Percentiles rank a stretch among this genome's conserved stretches.
These are phyloP conservation scores for Zophobas atratus DNA, from an alignment of 1,140 invertebrate species.

Conservation along the genomic window DNA sequence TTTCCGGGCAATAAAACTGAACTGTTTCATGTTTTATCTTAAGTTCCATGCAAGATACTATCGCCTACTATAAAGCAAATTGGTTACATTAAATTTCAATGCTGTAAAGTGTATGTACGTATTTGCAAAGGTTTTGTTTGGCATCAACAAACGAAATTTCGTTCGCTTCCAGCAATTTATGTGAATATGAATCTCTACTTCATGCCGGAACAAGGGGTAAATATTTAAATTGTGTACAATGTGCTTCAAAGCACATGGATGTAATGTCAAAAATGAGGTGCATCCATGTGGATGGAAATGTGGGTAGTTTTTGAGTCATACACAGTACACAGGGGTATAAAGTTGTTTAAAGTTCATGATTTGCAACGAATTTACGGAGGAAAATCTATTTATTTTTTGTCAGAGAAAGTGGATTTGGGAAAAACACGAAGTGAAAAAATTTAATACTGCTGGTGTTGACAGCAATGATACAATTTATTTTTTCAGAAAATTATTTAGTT, in stretches of 20 bases:
- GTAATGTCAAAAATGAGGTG: background rate
- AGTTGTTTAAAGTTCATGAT: no score
- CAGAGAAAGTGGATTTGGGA: no score
- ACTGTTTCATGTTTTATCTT: conserved; percentile 17
- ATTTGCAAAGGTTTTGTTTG: conserved; percentile 32
- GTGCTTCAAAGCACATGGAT: conserved; percentile 8
- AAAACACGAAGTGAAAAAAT: no score
- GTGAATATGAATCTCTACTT: conserved; percentile 25
- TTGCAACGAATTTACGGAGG: no score
- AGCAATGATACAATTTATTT: no score
- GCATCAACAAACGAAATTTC: conserved; percentile 35
- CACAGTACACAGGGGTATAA: no score
- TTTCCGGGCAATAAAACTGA: conserved; percentile 28
- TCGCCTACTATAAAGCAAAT: conserved; percentile 40
- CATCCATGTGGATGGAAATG: background rate
- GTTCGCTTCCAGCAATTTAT: background rate
- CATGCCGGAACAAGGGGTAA: conserved; percentile 19
- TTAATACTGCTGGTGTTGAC: no score
- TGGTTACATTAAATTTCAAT: conserved; percentile 49
- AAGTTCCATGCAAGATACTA: conserved; percentile 13
- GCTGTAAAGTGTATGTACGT: conserved; percentile 36
- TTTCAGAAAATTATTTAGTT: no score
- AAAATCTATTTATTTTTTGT: no score
- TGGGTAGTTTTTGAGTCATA: no score
- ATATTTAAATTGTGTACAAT: conserved; percentile 23